Base-by-base conservation (phyloP, 2,888 invertebrate species). In the Osmoderma eremita region DNA sequence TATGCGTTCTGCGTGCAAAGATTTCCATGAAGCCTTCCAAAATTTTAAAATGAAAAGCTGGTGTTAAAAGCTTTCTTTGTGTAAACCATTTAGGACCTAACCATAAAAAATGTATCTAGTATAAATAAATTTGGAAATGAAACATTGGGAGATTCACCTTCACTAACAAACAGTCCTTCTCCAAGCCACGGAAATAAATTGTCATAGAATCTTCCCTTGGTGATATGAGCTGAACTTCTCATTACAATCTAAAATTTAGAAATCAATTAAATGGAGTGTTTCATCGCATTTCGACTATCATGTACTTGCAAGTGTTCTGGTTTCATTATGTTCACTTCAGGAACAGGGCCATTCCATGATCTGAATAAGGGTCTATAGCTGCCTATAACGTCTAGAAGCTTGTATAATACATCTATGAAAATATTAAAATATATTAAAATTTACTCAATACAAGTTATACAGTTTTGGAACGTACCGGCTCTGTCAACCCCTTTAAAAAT, bases 1-100 rank as follows among this genome's bases (percentile, higher is more conserved):
- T 64, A 58, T 73, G 70, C 15, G 73, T 71, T 66, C 78, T 78
- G 63, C 75, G 75, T 6, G 71, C 71, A 63, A 79, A 77, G 24
- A 76, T 72, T 49, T 77, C 76, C 17, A 71, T 70, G 67, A 78
- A 77, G 49, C 68, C 68, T 61, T 79, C 78, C 51, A 78, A 66
- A 36, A 78, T 74, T 69, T 75, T 74, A 69, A 79, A 78, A 69
- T 79, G 79, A 61, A 79, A 79, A 13, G 78, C 73, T 10, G 77
- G 30, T 5, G 30, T 30, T 30, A 30, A 5, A 76, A 12, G 77
- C 65, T 75, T 76, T 15, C 76, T 68, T 65, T 75, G 75, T 3
- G 56, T 65, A 22, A 73, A 74, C 77, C 78, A 78, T 69, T 76
- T 75, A 42, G 53, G 63, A 24, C 72, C 75, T 74, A 24, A n/a